phyloP scores from a whole-genome alignment of 2,113 vertebrate species.

The Fregata magnificens region DNA sequence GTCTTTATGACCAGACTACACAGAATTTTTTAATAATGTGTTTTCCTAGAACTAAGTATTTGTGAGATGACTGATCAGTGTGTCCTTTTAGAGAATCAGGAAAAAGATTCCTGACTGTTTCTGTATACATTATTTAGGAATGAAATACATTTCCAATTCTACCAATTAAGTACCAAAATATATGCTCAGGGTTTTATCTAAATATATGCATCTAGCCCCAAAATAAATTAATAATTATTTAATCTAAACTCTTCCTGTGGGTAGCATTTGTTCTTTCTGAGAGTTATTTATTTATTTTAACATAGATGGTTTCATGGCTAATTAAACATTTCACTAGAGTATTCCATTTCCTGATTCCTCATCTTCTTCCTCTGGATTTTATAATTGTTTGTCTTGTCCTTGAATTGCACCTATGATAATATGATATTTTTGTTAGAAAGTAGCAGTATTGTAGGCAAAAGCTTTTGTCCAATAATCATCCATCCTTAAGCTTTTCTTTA shows the following conservation, averaged over 20 bases:
- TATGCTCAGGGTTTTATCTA: background rate
- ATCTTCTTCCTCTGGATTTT: constrained; percentile 55
- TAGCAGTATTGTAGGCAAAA: constrained; percentile 6
- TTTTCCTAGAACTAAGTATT: background rate
- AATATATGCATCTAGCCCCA: background rate
- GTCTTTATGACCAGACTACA: background rate
- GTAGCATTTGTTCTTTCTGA: background rate
- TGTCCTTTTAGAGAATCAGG: background rate
- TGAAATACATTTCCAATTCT: background rate
- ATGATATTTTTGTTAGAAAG: constrained; percentile 70
- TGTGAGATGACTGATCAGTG: background rate
- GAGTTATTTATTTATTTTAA: background rate
- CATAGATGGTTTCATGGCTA: background rate
- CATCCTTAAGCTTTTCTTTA: constrained; percentile 30
- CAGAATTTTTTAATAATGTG: background rate
- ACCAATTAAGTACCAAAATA: background rate
- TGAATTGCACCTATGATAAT: constrained; percentile 49
- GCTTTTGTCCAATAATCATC: background rate
- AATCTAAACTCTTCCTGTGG: background rate
- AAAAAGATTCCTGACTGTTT: background rate
- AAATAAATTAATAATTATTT: background rate
- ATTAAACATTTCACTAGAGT: background rate
- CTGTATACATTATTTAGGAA: background rate
- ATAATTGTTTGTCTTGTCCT: constrained; percentile 37
- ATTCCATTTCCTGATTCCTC: constrained; percentile 64